phyloP scores from a whole-genome alignment of 2,797 vertebrate species.

The Esox masquinongy region DNA sequence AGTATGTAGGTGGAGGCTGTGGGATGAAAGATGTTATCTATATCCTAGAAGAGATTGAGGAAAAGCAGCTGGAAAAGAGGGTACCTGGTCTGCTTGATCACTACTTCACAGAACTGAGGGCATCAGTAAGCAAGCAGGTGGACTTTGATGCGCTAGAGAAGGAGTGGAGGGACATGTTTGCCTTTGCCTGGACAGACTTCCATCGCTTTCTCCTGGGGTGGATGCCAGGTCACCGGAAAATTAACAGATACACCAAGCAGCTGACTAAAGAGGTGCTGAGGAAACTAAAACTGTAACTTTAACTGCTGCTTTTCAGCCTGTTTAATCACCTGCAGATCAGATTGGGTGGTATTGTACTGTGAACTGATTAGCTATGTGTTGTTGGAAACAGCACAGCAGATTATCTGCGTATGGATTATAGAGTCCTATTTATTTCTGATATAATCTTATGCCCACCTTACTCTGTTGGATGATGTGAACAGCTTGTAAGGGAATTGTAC shows the following conservation, averaged over 20 bases:
- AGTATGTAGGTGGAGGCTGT: constrained; percentile 79
- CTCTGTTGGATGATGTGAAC: neutral
- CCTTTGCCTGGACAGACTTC: constrained; percentile 78
- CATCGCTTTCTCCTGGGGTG: constrained; percentile 80
- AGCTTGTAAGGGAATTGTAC: neutral
- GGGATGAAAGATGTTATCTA: constrained; percentile 80
- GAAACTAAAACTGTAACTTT: constrained; percentile 51
- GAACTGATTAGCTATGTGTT: neutral
- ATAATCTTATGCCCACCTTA: neutral
- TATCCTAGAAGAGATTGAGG: constrained; percentile 75
- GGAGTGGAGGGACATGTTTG: constrained; percentile 78
- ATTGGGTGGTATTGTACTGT: neutral
- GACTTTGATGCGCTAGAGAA: constrained; percentile 65
- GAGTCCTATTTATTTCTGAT: neutral
- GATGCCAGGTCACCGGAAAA: constrained; percentile 77
- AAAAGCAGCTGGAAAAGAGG: constrained; percentile 70
- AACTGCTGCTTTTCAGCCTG: neutral
- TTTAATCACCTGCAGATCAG: neutral
- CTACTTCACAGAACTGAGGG: constrained; percentile 71
- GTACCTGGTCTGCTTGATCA: constrained; percentile 63
- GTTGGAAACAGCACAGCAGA: neutral
- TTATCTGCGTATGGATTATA: neutral
- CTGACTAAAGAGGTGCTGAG: constrained; percentile 67
- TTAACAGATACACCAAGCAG: constrained; percentile 73
- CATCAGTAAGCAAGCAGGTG: constrained; percentile 47